Evolutionary conservation across 2,113 vertebrate genomes (phyloP).

Genomic region (Carassius carassius): DNA sequence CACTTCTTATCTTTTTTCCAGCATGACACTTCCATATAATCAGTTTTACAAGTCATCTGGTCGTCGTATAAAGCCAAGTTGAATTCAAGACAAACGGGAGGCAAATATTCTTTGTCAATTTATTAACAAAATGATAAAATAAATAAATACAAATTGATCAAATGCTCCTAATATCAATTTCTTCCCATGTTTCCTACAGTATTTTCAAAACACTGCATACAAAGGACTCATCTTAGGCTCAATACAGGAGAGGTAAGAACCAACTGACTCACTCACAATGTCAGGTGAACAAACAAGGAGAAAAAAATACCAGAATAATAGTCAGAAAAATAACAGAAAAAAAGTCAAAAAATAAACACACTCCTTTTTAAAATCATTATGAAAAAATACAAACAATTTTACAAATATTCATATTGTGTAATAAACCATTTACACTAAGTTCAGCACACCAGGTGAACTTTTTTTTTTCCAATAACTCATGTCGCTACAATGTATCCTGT

Average conservation of each 20-base stretch:
- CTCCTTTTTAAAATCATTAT: conserved; percentile 81
- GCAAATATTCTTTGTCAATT: conserved; percentile 82
- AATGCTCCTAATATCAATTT: conserved; percentile 90
- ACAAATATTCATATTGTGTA: conserved; percentile 82
- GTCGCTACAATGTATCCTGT: conserved; percentile 80
- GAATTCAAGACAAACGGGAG: conserved; percentile 24
- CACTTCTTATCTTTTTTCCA: neutral
- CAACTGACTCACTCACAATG: conserved; percentile 87
- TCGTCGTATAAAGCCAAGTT: neutral
- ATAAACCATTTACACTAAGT: conserved; percentile 81
- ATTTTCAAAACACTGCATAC: conserved; percentile 97
- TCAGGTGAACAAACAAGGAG: conserved; percentile 74
- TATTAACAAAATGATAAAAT: conserved; percentile 99
- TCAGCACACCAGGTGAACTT: conserved; percentile 78
- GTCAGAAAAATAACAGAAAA: too few species aligned
- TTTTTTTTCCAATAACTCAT: conserved; percentile 69
- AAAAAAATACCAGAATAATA: conserved; percentile 63
- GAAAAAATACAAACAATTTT: conserved; percentile 85
- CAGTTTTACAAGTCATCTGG: neutral
- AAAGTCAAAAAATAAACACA: conserved; percentile 81
- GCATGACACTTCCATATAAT: too few species aligned
- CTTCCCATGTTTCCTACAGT: conserved; percentile 79
- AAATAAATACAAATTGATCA: conserved; percentile 99
- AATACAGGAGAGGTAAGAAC: conserved; percentile 87
- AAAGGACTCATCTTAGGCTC: conserved; percentile 92